Conservation (phyloP, 2,113 vertebrate species). For the Anarhynchus alexandrinus region DNA sequence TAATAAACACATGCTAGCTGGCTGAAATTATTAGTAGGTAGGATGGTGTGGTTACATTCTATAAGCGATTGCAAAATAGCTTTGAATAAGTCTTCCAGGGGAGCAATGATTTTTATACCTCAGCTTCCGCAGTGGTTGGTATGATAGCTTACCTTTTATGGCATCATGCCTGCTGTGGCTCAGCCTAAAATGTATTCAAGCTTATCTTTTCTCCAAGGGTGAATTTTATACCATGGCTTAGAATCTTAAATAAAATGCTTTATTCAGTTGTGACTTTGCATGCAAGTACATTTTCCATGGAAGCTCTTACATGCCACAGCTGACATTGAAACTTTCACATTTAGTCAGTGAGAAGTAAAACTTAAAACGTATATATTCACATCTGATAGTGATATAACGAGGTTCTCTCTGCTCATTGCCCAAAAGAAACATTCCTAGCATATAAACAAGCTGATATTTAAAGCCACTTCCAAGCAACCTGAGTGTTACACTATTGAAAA, state of each 20-base stretch:
- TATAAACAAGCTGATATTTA: constrained; percentile 42
- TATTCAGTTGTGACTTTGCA: constrained; percentile 18
- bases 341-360: background rate
- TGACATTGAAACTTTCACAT: background rate
- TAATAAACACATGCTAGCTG: background rate
- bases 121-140: background rate
- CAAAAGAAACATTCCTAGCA: constrained; percentile 18
- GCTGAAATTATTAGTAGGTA: background rate
- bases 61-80: constrained; percentile 12
- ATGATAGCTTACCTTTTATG: constrained; percentile 29
- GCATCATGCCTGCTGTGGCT: constrained; percentile 1
- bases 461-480: constrained; percentile 13
- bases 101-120: constrained; percentile 31
- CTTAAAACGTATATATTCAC: background rate
- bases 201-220: constrained; percentile 30
- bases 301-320: background rate
- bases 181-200: background rate
- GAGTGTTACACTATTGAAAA: background rate
- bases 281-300: background rate
- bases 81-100: constrained; percentile 43
- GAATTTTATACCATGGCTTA: background rate
- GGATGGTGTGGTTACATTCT: background rate
- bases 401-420: background rate
- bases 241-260: constrained; percentile 24
- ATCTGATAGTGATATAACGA: background rate